Conservation (phyloP, 2,888 invertebrate genomes). For the Gastracanthus pulcherrimus region DNA sequence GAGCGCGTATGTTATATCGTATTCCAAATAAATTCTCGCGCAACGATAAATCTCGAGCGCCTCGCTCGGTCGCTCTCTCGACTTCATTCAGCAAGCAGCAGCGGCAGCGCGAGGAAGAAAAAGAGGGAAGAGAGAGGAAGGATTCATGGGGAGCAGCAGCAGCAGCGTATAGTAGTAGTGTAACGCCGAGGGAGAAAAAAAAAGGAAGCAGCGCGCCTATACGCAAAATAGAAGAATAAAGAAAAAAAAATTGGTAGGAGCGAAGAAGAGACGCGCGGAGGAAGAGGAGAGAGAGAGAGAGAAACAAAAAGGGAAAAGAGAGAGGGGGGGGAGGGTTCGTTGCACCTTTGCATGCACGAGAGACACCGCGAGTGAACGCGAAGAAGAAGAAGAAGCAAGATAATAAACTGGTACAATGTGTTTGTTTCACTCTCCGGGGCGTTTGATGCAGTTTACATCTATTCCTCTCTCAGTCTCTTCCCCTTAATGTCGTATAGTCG, state of each 20-base stretch:
- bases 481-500: conserved; percentile 2
- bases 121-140: neutral
- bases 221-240: no score
- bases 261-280: no score
- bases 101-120: conserved; percentile 12
- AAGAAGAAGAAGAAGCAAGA: conserved; percentile 22
- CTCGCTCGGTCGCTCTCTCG: no score
- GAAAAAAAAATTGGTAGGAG: no score
- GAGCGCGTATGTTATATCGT: neutral
- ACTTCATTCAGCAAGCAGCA: conserved; percentile 41
- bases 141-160: neutral
- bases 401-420: conserved; percentile 49
- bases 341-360: conserved; percentile 47
- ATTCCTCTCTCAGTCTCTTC: conserved; percentile 6
- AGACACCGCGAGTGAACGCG: no score
- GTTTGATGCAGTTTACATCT: conserved; percentile 34
- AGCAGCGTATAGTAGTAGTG: neutral
- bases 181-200: neutral
- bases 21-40: conserved; percentile 3
- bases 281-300: conserved; percentile 21
- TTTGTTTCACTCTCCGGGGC: conserved; percentile 36
- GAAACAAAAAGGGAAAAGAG: conserved; percentile 16
- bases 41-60: conserved; percentile 35
- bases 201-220: neutral
- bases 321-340: conserved; percentile 53